Evolutionary conservation across 2,888 invertebrate genomes (phyloP).

Genomic region (Dasypolia templi): DNA sequence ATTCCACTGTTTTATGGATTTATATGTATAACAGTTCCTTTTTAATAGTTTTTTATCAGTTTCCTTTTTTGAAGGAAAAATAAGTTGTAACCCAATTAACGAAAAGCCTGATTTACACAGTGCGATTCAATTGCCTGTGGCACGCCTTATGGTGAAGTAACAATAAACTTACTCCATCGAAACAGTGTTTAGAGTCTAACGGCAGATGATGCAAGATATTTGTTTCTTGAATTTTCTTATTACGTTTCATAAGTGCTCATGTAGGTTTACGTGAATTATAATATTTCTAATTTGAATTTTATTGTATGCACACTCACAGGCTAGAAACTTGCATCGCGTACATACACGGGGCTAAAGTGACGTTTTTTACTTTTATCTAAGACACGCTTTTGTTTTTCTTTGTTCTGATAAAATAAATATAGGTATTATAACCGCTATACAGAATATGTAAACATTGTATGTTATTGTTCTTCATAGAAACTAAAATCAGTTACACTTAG

Average conservation of each 20-base stretch:
- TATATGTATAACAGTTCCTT: neutral
- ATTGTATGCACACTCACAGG: neutral
- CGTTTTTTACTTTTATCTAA: neutral
- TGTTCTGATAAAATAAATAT: neutral
- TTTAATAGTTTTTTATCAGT: too few species aligned
- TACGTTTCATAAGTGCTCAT: too few species aligned
- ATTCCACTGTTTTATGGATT: neutral
- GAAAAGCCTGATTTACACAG: neutral
- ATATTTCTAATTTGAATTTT: too few species aligned
- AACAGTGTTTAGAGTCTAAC: neutral
- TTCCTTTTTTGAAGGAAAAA: neutral
- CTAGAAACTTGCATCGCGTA: neutral
- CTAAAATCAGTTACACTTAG: constrained; percentile 9
- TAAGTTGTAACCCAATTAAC: too few species aligned
- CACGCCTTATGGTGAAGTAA: neutral
- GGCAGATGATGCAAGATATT: neutral
- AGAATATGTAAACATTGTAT: neutral
- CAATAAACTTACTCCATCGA: neutral
- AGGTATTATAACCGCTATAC: neutral
- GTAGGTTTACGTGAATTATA: too few species aligned
- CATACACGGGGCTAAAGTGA: neutral
- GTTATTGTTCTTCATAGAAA: neutral
- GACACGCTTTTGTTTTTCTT: neutral
- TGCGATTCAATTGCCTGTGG: neutral
- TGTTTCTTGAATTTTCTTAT: neutral